phyloP scores from a whole-genome alignment of 2,888 invertebrate genomes.

The Drosophila kuntzei region DNA sequence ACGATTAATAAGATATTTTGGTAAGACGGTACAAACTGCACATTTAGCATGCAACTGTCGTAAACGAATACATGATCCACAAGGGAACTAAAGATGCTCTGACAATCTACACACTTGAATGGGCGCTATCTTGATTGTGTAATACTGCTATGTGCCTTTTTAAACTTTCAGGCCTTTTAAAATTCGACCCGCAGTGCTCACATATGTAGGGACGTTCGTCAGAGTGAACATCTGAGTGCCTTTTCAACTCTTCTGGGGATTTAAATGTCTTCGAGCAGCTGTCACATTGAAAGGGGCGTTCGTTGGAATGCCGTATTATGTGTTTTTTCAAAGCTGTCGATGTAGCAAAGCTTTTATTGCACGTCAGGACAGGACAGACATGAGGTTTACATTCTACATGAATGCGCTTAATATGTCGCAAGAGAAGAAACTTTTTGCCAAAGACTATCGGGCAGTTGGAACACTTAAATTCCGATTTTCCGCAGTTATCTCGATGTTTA shows the following conservation, averaged over 20 bases:
- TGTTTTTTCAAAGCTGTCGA: no score
- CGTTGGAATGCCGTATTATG: no score
- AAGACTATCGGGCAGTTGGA: background rate
- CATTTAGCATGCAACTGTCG: no score
- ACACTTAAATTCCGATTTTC: background rate
- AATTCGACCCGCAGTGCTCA: background rate
- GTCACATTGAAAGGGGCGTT: no score
- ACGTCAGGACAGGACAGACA: no score
- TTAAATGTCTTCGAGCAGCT: no score
- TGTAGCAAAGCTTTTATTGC: no score
- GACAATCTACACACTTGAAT: background rate
- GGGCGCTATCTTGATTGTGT: background rate
- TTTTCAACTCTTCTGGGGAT: no score
- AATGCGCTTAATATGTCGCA: background rate
- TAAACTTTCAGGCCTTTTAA: background rate
- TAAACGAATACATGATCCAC: no score
- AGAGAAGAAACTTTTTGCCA: background rate
- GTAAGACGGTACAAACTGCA: no score
- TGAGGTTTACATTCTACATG: background rate
- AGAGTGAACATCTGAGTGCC: background rate
- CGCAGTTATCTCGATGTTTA: background rate
- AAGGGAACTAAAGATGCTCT: no score
- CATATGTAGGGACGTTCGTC: background rate
- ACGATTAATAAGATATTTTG: no score
- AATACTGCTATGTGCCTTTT: background rate